Evolutionary conservation across 2,888 invertebrate genomes (phyloP).

Genomic region (Drosophila merina): DNA sequence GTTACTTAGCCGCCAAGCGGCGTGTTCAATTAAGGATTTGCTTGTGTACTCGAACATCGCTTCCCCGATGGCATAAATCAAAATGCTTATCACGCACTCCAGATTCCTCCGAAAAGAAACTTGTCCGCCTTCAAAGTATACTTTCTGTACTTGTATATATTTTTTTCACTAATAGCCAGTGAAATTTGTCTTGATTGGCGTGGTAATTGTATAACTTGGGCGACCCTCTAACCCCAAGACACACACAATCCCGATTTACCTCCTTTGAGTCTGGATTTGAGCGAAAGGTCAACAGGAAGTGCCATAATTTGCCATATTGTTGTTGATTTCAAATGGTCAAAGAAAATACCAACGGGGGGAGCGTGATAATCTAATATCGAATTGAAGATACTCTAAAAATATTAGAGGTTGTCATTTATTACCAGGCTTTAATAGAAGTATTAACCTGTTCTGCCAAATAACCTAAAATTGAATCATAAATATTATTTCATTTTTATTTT

Average conservation of each 20-base stretch:
- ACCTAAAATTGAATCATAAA: too few relatives aligned
- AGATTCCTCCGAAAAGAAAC: constrained; percentile 18
- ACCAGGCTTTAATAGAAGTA: too few relatives aligned
- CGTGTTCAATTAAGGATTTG: constrained; percentile 76
- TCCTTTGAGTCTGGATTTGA: constrained; percentile 7
- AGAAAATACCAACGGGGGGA: constrained; percentile 15
- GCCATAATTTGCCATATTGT: constrained; percentile 77
- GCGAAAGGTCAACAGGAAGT: constrained; percentile 70
- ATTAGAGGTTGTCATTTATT: not conserved
- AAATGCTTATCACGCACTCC: constrained; percentile 76
- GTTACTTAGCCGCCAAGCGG: constrained; percentile 61
- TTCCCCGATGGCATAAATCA: constrained; percentile 73
- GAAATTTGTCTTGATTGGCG: constrained; percentile 56
- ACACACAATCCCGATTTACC: constrained; percentile 12
- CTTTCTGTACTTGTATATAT: not conserved
- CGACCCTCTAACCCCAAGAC: constrained; percentile 27
- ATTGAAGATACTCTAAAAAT: constrained; percentile 8
- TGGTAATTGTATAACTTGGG: constrained; percentile 72
- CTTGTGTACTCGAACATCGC: constrained; percentile 50
- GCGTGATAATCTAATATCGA: not conserved
- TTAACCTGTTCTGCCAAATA: too few relatives aligned
- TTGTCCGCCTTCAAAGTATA: constrained; percentile 30
- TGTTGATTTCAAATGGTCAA: constrained; percentile 46
- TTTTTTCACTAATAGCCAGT: constrained; percentile 48
- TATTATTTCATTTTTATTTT: not conserved